phyloP scores from a whole-genome alignment of 1,140 invertebrate genomes.

The Trachelipus rathkii region DNA sequence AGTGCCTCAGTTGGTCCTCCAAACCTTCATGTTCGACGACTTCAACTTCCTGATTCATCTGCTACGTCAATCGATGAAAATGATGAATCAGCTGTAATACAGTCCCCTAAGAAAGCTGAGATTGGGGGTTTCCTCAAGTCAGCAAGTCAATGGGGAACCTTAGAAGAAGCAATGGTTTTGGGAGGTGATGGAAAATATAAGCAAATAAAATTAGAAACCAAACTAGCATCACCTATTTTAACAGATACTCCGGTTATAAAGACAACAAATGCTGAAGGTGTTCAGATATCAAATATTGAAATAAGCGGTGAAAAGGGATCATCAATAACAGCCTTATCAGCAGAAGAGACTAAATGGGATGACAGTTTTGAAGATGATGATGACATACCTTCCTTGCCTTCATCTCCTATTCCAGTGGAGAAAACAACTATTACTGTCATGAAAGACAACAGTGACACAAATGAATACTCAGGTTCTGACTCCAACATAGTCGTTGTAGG shows the following conservation, averaged over 20 bases:
- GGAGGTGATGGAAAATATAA: constrained; percentile 24
- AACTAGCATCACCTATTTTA: background rate
- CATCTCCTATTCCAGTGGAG: constrained; percentile 28
- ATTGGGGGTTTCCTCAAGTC: constrained; percentile 24
- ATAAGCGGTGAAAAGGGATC: constrained; percentile 31
- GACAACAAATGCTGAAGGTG: constrained; percentile 11
- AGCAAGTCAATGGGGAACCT: constrained; percentile 34
- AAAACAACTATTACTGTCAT: constrained; percentile 36
- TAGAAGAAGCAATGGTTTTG: constrained; percentile 34
- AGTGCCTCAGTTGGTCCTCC: constrained; percentile 59
- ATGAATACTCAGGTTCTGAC: constrained; percentile 14
- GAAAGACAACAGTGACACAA: constrained; percentile 24
- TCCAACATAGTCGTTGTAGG: constrained; percentile 10
- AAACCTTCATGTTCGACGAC: constrained; percentile 24
- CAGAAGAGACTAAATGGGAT: constrained; percentile 4
- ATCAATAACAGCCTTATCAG: constrained; percentile 23
- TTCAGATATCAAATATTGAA: constrained; percentile 34
- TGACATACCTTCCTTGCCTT: constrained; percentile 23
- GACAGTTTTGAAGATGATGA: constrained; percentile 20
- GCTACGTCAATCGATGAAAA: constrained; percentile 39
- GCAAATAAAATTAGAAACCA: constrained; percentile 26
- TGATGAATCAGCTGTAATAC: constrained; percentile 20
- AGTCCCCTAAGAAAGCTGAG: constrained; percentile 12
- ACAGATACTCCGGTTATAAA: background rate
- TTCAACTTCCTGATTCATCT: constrained; percentile 36